Conservation (phyloP, 2,888 invertebrate genomes). For the Cerastoderma edule region DNA sequence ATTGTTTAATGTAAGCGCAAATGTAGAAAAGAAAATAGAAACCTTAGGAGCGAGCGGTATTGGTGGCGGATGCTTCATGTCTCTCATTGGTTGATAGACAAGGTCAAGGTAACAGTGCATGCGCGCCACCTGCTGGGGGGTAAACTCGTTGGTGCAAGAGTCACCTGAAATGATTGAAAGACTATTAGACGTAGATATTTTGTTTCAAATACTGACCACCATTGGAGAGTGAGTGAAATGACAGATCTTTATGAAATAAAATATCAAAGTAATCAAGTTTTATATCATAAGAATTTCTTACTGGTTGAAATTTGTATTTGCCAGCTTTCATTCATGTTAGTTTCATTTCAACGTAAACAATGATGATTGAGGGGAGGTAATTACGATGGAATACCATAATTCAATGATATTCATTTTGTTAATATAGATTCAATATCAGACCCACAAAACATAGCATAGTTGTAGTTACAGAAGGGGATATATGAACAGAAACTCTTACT, state of each 20-base stretch:
- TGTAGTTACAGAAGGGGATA: too few relatives aligned
- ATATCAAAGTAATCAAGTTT: neutral
- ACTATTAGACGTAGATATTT: neutral
- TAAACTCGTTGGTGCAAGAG: conserved; percentile 79
- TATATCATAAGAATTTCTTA: neutral
- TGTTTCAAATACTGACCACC: neutral
- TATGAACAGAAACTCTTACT: conserved; percentile 52
- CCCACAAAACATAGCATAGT: too few relatives aligned
- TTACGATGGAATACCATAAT: too few relatives aligned
- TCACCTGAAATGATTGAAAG: conserved; percentile 64
- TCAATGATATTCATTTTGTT: too few relatives aligned
- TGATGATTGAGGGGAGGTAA: too few relatives aligned
- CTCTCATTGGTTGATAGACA: conserved; percentile 74
- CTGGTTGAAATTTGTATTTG: neutral
- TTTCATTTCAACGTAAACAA: too few relatives aligned
- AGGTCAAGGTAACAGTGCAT: conserved; percentile 83
- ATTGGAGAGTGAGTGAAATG: neutral
- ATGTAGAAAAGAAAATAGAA: too few relatives aligned
- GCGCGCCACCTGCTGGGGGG: conserved; percentile 80
- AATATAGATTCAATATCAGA: too few relatives aligned
- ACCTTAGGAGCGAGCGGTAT: conserved; percentile 78
- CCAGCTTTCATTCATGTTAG: too few relatives aligned
- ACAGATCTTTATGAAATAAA: neutral
- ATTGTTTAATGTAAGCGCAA: too few relatives aligned
- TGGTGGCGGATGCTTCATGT: conserved; percentile 66